phyloP scores from a whole-genome alignment of 2,797 vertebrate genomes.

The Sebastes glaucus region DNA sequence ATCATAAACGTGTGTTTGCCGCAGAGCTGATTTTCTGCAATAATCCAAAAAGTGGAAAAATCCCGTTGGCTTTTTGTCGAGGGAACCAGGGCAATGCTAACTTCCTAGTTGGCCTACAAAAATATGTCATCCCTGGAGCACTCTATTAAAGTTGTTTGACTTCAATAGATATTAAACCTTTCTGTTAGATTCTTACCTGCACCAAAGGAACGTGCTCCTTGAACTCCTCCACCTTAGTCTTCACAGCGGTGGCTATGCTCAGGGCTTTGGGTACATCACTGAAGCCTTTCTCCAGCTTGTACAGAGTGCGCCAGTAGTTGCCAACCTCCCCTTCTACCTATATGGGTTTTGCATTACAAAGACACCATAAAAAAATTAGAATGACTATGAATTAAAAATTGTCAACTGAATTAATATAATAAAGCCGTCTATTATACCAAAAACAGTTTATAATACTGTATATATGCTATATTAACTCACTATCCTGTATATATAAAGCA shows the following conservation, averaged over 20 bases:
- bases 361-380: not conserved
- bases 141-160: not conserved
- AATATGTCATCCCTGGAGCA: too few species aligned
- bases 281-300: slow-evolving; percentile 88
- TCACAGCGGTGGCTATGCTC: slow-evolving; percentile 79
- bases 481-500: not conserved
- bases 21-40: too few species aligned
- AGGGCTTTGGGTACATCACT: slow-evolving; percentile 81
- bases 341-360: not conserved
- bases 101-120: too few species aligned
- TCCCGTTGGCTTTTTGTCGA: too few species aligned
- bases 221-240: slow-evolving; percentile 86
- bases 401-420: not conserved
- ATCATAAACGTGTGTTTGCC: too few species aligned
- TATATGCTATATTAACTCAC: not conserved
- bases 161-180: not conserved
- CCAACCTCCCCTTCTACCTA: slow-evolving; percentile 84
- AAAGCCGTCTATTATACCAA: not conserved
- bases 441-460: not conserved
- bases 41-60: too few species aligned
- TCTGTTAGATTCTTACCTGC: slow-evolving; percentile 68
- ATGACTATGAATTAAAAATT: not conserved
- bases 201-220: slow-evolving; percentile 86
- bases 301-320: slow-evolving; percentile 85
- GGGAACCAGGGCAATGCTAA: too few species aligned